Base-by-base conservation (phyloP, 2,888 invertebrate genomes). In the Caenorhabditis becei region DNA sequence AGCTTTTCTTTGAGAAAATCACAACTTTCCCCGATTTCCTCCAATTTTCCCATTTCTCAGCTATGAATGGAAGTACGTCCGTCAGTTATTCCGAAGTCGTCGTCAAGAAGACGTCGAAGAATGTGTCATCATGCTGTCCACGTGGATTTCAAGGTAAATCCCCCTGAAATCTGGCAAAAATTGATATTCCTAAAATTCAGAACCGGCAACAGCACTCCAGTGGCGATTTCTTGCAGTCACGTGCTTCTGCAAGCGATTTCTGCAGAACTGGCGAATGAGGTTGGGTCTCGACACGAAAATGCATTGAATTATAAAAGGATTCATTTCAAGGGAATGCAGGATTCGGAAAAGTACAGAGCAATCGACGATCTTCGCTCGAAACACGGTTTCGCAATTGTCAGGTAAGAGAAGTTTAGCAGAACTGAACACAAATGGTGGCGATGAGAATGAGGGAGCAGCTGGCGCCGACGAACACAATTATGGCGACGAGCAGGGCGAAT, bases 401-500 rank as follows among this genome's bases (percentile, higher is more conserved):
- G 80, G 80, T 80, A 37, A 8, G 28, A 16, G 24, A 8, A 54
- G 24, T 5, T 20, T 67, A 75, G 63, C 66, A 88, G 63, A 88
- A 86, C 54, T 88, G 88, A 32, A 88, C 88, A 75, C 88, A 88
- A 59, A 88, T 80, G 7, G 88, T 88, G 51, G 88, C 87, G 37
- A 88, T 79, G 51, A 88, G 79, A 49, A 88, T 85, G 14, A 88
- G 84, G 8, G 83, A 81, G 78, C 88, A 88, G 47, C 87, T 85
- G 44, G 87, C 88, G 37, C 85, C 86, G 51, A 88, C 83, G 77
- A 88, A 88, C n/a, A 88, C 84, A 32, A 86, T 74, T 37, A 88
- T 83, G 41, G 88, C 88, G 35, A 88, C 77, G 51, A 88, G 80
- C 32, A 88, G 86, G 47, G 88, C 85, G 53, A 86, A 81, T 78